Evolutionary conservation across 2,113 vertebrate species (phyloP), one percentile per base, ranked within the genome.

Genomic region (Corydoras sp.): DNA sequence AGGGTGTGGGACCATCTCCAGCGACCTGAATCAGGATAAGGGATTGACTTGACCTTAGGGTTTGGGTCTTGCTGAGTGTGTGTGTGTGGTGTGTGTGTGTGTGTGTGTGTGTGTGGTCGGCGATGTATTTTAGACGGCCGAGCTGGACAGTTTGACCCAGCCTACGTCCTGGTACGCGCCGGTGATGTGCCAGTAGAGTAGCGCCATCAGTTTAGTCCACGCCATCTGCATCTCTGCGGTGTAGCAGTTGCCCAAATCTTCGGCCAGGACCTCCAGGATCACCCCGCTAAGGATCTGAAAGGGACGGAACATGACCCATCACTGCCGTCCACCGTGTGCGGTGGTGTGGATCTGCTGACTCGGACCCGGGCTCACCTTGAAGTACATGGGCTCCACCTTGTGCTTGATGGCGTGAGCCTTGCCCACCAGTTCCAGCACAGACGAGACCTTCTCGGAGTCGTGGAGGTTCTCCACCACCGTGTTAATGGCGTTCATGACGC

Each of bases 351-450:
- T 24, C 18, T 24, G 18, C 18, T 24, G 18, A 24, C 18, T 2
- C 18, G 18, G 18, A 24, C 18, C 18, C 18, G 18, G 18, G 2
- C 79, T 69, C 82, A 97, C 95, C 93, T 98, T 97, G 74, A 98
- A 98, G 86, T 97, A 98, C 76, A 98, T 81, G 0, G 96, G 96
- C 62, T 98, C 96, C 90, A 98, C 95, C 87, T 98, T 97, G 86
- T 98, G 93, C 84, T 96, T 97, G 82, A 98, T 82, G 8, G 96
- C 95, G 0, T 98, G 96, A 66, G 95, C 94, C 76, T 94, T 97
- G 77, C 95, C 96, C 81, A 98, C 94, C 72, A 98, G 82, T 62
- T 90, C 86, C 72, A 98, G 84, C 60, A 97, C 92, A 0, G 95
- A 92, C 4, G 94, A 92, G 71, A 98, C 93, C 81, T 97, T 97